Conservation (phyloP, 2,888 invertebrate species). For the Meandrusa payeni region DNA sequence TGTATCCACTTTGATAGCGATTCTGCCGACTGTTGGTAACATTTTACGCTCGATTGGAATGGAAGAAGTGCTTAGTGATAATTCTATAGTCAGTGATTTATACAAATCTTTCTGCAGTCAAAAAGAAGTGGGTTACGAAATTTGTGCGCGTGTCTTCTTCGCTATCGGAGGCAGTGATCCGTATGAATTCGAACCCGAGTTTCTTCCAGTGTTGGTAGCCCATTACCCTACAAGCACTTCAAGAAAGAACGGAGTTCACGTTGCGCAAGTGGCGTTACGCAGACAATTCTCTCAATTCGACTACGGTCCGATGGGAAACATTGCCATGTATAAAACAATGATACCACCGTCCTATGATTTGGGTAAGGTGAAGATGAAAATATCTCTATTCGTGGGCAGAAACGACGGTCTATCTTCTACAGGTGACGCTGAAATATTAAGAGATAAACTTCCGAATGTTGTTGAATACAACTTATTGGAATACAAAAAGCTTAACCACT, state of each 20-base stretch:
- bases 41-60: conserved; percentile 55
- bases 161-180: conserved; percentile 68
- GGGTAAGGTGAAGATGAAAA: conserved; percentile 36
- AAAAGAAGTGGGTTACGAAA: conserved; percentile 27
- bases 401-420: conserved; percentile 73
- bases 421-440: conserved; percentile 34
- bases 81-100: conserved; percentile 22
- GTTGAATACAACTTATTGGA: conserved; percentile 36
- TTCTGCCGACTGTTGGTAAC: conserved; percentile 38
- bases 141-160: conserved; percentile 52
- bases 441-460: conserved; percentile 38
- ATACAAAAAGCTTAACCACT: conserved; percentile 39
- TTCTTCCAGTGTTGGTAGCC: conserved; percentile 33
- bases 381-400: conserved; percentile 62
- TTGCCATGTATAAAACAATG: conserved; percentile 29
- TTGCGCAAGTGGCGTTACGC: conserved; percentile 32
- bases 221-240: conserved; percentile 42
- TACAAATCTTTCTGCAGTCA: conserved; percentile 28
- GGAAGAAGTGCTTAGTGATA: conserved; percentile 35
- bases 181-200: conserved; percentile 72
- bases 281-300: conserved; percentile 33
- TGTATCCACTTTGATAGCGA: conserved; percentile 37
- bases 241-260: conserved; percentile 36
- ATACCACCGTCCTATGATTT: conserved; percentile 38
- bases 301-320: conserved; percentile 31